Conservation (phyloP, 2,888 invertebrate species). For the Branchellion lobata region DNA sequence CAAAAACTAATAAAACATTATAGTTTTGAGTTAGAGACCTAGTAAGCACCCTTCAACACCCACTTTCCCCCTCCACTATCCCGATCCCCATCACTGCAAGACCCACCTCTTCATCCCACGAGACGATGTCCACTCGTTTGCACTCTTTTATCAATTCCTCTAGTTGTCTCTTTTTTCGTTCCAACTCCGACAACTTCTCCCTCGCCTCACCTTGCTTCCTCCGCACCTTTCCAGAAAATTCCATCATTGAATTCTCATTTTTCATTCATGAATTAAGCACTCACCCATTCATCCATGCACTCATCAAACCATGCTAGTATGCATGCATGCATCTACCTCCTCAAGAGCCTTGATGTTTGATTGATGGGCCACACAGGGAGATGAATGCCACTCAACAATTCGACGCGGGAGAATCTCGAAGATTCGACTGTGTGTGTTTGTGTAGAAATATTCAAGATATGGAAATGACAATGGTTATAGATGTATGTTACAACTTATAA, state of each 20-base stretch:
- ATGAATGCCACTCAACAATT: conserved; percentile 88
- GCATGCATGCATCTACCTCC: conserved; percentile 8
- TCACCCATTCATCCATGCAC: too few relatives aligned
- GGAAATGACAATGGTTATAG: too few relatives aligned
- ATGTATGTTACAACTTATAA: too few relatives aligned
- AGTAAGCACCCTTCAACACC: too few relatives aligned
- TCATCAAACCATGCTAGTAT: too few relatives aligned
- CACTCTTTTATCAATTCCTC: conserved; percentile 80
- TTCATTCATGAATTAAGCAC: too few relatives aligned
- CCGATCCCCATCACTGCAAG: too few relatives aligned
- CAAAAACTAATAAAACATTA: too few relatives aligned
- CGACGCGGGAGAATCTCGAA: conserved; percentile 78
- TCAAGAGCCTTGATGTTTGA: conserved; percentile 69
- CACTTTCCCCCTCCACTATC: conserved; percentile 54
- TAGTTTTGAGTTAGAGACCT: too few relatives aligned
- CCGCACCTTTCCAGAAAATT: conserved; percentile 69
- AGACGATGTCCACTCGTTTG: conserved; percentile 59
- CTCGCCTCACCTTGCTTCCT: conserved; percentile 77
- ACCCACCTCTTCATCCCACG: conserved; percentile 54
- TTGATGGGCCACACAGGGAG: conserved; percentile 82
- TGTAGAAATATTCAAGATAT: background rate
- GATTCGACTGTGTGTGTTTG: conserved; percentile 59
- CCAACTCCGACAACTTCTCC: conserved; percentile 68
- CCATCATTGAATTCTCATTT: too few relatives aligned
- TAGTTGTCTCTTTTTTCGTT: conserved; percentile 67